phyloP scores from a whole-genome alignment of 2,888 invertebrate species.

The Plusia festucae region DNA sequence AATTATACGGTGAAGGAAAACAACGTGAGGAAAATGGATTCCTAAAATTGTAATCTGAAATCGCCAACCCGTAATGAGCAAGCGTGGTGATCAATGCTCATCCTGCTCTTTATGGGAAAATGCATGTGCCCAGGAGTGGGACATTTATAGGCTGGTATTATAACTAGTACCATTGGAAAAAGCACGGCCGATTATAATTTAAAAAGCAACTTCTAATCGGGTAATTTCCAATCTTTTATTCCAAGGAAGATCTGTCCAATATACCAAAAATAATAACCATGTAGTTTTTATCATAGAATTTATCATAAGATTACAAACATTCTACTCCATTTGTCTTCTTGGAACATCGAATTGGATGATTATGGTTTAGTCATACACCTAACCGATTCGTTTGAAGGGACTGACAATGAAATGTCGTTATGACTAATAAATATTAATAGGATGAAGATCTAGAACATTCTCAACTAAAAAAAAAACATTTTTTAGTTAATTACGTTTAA shows the following conservation, averaged over 20 bases:
- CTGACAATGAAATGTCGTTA: slow-evolving; percentile 56
- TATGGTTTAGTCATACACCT: slow-evolving; percentile 49
- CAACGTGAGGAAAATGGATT: no score
- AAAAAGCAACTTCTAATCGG: no score
- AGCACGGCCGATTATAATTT: no score
- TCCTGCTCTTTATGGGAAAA: no score
- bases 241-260: not conserved
- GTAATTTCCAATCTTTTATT: not conserved
- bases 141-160: no score
- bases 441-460: not conserved
- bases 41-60: no score
- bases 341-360: slow-evolving; percentile 46
- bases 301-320: not conserved
- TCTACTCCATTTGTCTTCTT: slow-evolving; percentile 24
- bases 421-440: slow-evolving; percentile 52
- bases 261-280: no score
- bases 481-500: not conserved
- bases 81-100: no score
- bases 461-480: not conserved
- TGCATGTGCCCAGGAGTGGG: no score
- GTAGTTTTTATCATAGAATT: not conserved
- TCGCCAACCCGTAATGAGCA: no score
- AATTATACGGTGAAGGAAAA: no score
- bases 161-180: no score
- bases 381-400: slow-evolving; percentile 54